Conservation (phyloP, 2,113 vertebrate species). For the Chrysochloris asiatica region DNA sequence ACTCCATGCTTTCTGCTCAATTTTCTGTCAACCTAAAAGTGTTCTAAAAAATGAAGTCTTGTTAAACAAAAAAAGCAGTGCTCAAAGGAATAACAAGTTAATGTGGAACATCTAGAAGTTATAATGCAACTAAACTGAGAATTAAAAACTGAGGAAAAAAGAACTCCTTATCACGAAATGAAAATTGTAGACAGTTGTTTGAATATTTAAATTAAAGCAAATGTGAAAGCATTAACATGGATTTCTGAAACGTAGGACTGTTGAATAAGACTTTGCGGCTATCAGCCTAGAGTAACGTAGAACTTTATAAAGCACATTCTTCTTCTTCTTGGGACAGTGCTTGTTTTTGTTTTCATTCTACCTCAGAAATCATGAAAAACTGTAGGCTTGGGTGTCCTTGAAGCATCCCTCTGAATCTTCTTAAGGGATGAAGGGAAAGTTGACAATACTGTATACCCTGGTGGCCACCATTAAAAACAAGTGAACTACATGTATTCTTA, state of each 20-base stretch:
- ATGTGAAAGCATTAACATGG: neutral
- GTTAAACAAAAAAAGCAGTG: too few relatives aligned
- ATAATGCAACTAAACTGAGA: neutral
- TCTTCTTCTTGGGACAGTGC: neutral
- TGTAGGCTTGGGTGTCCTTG: neutral
- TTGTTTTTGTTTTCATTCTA: neutral
- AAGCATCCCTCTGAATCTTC: neutral
- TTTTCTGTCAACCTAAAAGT: too few relatives aligned
- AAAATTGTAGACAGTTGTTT: neutral
- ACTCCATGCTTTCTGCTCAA: too few relatives aligned
- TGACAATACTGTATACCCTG: neutral
- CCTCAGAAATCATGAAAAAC: neutral
- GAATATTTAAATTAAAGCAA: neutral
- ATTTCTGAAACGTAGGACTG: neutral
- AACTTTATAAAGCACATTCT: neutral
- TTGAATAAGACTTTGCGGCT: neutral
- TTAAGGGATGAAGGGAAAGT: neutral
- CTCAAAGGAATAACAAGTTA: neutral
- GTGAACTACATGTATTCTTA: neutral
- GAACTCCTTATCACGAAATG: neutral
- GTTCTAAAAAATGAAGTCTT: too few relatives aligned
- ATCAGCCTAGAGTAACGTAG: neutral
- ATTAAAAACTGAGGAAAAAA: neutral
- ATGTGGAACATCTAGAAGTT: neutral
- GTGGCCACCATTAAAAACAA: neutral